These are phyloP conservation scores for Drosophila atroscutellata DNA, from an alignment of 2,888 invertebrate genomes.

Conservation along the genomic window DNA sequence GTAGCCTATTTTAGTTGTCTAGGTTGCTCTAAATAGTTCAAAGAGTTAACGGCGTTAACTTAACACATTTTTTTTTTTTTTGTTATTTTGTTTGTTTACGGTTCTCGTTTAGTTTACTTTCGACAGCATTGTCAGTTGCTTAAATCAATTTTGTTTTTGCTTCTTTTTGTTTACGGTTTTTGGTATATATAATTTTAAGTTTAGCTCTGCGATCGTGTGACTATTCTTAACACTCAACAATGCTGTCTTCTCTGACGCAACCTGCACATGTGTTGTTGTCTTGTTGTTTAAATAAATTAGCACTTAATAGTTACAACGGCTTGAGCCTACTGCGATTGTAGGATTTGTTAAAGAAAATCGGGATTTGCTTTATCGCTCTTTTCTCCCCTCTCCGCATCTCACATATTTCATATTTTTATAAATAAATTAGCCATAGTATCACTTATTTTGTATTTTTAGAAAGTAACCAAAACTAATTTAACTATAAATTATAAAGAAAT, in stretches of 20 bases:
- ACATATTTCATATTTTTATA: constrained; percentile 54
- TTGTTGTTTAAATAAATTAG: constrained; percentile 71
- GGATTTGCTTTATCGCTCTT: constrained; percentile 12
- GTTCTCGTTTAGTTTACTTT: constrained; percentile 12
- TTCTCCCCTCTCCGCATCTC: background rate
- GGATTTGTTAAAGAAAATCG: constrained; percentile 60
- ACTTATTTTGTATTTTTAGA: constrained; percentile 81
- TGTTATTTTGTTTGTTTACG: constrained; percentile 7
- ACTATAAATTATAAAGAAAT: constrained; percentile 69
- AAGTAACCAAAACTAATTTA: constrained; percentile 78
- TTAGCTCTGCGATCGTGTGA: constrained; percentile 24
- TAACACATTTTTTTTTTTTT: constrained; percentile 5
- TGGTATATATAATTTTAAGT: constrained; percentile 21
- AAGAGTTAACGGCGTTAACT: constrained; percentile 21
- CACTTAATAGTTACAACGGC: constrained; percentile 71
- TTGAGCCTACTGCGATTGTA: constrained; percentile 52
- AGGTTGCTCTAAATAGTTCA: constrained; percentile 16
- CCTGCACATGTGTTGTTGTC: constrained; percentile 33
- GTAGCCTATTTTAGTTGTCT: constrained; percentile 35
- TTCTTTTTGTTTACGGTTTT: constrained; percentile 16
- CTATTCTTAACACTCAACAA: constrained; percentile 15
- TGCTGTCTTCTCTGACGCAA: constrained; percentile 33
- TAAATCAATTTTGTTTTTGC: constrained; percentile 1
- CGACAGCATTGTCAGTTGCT: constrained; percentile 19
- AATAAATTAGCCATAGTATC: constrained; percentile 84